phyloP scores from a whole-genome alignment of 2,797 vertebrate genomes.

The Amblyopsis hoosieri region DNA sequence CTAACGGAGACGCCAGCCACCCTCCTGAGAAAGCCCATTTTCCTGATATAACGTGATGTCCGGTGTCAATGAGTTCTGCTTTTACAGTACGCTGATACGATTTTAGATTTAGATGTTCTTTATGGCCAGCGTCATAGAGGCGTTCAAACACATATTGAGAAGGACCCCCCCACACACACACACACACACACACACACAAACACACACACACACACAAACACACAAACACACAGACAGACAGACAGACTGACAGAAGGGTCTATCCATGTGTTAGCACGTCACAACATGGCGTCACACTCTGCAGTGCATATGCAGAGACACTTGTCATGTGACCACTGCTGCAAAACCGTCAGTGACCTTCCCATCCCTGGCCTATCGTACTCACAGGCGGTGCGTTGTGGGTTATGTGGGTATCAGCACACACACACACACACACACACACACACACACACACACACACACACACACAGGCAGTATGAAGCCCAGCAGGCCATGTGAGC shows the following conservation, averaged over 20 bases:
- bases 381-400: conserved; percentile 50
- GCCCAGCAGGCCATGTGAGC: conserved; percentile 61
- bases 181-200: neutral
- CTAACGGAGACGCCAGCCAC: too few species aligned
- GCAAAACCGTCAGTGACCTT: conserved; percentile 65
- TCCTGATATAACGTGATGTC: too few species aligned
- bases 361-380: conserved; percentile 36
- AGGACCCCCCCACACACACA: neutral
- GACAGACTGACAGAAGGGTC: conserved; percentile 20
- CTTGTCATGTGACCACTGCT: conserved; percentile 63
- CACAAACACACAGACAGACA: conserved; percentile 27
- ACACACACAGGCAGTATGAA: conserved; percentile 37
- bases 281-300: neutral
- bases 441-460: conserved; percentile 20
- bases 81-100: too few species aligned
- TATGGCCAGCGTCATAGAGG: too few species aligned
- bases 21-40: too few species aligned
- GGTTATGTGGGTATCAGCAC: conserved; percentile 44
- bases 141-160: neutral
- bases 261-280: neutral
- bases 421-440: conserved; percentile 20
- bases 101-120: too few species aligned
- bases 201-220: neutral
- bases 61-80: too few species aligned
- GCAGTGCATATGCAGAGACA: conserved; percentile 27